A percentile compares a stretch with the other conserved stretches of the same genome.
phyloP scores from a whole-genome alignment of 2,888 invertebrate species.

The Dasysyrphus tricinctus region DNA sequence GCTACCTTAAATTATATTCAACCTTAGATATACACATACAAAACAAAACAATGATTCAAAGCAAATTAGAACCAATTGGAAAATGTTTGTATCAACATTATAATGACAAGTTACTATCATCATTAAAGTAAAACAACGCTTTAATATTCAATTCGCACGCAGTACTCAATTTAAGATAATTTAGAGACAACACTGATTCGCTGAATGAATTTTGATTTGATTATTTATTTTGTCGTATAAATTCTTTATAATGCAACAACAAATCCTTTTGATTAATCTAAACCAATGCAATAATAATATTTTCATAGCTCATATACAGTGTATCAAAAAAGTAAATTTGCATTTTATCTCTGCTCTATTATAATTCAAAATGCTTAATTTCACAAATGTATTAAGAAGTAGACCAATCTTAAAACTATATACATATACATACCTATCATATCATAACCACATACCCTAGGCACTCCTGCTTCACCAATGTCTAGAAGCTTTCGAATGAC shows the following conservation, averaged over 20 bases:
- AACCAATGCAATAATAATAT: too few species aligned
- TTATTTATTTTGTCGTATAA: slow-evolving; percentile 19
- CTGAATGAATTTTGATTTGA: slow-evolving; percentile 50
- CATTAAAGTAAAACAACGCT: slow-evolving; percentile 7
- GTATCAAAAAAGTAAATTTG: too few species aligned
- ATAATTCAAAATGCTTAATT: too few species aligned
- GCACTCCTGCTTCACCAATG: too few species aligned
- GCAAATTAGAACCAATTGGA: slow-evolving; percentile 28
- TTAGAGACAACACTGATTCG: slow-evolving; percentile 6
- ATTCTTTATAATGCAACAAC: slow-evolving; percentile 26
- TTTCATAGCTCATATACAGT: too few species aligned
- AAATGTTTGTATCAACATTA: slow-evolving; percentile 6
- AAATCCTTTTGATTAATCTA: slow-evolving; percentile 31
- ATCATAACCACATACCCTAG: too few species aligned
- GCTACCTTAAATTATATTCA: neutral
- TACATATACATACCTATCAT: too few species aligned
- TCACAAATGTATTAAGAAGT: too few species aligned
- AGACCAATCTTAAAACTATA: too few species aligned
- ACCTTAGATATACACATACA: too few species aligned
- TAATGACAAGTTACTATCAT: neutral
- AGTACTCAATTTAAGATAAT: slow-evolving; percentile 26
- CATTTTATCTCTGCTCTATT: too few species aligned
- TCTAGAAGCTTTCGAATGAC: too few species aligned
- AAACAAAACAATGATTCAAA: slow-evolving; percentile 1
- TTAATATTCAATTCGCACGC: slow-evolving; percentile 44